Evolutionary conservation across 2,113 vertebrate species (phyloP).

Genomic region (Plecturocebus donacophilus): DNA sequence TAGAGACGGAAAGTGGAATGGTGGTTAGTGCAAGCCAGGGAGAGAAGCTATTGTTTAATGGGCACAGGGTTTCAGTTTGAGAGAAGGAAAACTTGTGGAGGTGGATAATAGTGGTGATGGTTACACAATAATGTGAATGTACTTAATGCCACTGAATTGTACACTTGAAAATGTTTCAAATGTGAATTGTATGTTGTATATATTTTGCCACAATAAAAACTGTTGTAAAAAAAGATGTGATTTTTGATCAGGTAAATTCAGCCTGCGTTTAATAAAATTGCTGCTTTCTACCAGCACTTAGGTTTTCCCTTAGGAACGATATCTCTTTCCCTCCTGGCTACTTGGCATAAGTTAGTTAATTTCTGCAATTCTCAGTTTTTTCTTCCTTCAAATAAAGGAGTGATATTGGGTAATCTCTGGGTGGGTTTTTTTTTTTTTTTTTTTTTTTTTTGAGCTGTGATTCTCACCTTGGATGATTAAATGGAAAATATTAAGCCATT

Average conservation of each 20-base stretch:
- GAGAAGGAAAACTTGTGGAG: neutral
- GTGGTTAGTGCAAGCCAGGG: neutral
- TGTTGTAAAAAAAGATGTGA: neutral
- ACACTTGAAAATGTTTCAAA: neutral
- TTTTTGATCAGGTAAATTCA: neutral
- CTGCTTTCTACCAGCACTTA: neutral
- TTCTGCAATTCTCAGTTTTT: neutral
- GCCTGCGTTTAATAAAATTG: neutral
- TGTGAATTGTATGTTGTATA: neutral
- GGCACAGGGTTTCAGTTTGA: neutral
- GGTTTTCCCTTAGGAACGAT: neutral
- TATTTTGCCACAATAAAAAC: neutral
- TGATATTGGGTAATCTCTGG: neutral
- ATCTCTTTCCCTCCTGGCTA: neutral
- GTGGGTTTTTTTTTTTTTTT: no score
- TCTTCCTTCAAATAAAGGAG: neutral
- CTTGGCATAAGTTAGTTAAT: neutral
- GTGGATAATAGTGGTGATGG: neutral
- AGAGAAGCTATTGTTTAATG: neutral
- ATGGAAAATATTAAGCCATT: constrained; percentile 48
- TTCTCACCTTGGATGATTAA: constrained; percentile 20
- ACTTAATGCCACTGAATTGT: neutral
- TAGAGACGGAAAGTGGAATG: neutral
- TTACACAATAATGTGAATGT: neutral
- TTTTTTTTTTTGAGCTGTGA: neutral